Evolutionary conservation across 2,113 vertebrate genomes (phyloP), one percentile per base, ranked within the genome.

Genomic region (Calidris pugnax): DNA sequence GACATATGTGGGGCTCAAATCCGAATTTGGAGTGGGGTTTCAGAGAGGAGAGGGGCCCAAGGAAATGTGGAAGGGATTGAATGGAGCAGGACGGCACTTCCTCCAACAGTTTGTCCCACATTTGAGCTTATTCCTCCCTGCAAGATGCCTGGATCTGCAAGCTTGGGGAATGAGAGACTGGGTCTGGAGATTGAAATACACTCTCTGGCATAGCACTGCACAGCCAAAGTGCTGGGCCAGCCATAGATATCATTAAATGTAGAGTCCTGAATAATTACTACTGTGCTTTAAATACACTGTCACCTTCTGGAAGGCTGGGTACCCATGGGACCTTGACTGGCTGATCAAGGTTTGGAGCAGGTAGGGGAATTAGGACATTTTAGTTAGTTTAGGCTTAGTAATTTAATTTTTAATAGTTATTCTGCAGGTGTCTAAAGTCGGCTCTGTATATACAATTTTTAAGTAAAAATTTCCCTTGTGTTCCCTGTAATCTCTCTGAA

Each of bases 401-500:
- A 96, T 96, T 97, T 96, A 97, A 97, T 97, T 96, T 93, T 95
- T 97, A 93, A 97, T 97, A 94, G 96, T 97, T 96, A 96, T 96
- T 97, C 98, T 97, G 97, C 97, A 98, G 96, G 97, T 98, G 97
- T 96, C 96, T 98, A 85, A 97, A 98, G 97, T 97, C 90, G 0
- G 80, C 85, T 97, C 96, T 97, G 69, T 97, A 95, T 94, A 93
- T 96, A 98, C 88, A 97, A 86, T 93, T 94, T 97, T 97, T 85
- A 93, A 95, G 92, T 97, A 94, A 97, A 97, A 94, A 96, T 97
- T 97, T 98, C 97, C 97, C 97, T 87, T 97, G 98, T 73, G 98
- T 97, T 97, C 71, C 64, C 82, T 93, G 91, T 98, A 98, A 98
- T 98, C 98, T 98, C 96, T 95, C 93, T 92, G 97, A 98, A 98